Conservation (phyloP, 1,140 invertebrate species). For the Pinna nobilis region DNA sequence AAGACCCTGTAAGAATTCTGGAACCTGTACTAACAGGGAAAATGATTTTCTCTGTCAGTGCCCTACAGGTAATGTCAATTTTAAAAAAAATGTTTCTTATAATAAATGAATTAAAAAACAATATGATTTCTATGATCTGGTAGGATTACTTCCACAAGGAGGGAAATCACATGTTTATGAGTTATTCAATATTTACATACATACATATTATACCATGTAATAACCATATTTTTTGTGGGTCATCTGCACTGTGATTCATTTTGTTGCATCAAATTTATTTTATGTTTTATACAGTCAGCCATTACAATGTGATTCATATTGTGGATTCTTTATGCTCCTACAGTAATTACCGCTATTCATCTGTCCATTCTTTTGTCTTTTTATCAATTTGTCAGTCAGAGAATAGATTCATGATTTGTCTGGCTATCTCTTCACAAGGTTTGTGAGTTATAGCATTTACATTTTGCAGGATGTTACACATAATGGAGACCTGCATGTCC, state of each 20-base stretch:
- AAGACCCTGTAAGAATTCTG: slow-evolving; percentile 88
- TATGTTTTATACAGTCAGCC: background rate
- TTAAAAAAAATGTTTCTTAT: background rate
- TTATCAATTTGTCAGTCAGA: background rate
- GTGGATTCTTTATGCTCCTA: background rate
- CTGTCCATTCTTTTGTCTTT: background rate
- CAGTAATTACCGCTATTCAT: background rate
- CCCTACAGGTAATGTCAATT: slow-evolving; percentile 27
- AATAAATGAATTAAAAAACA: background rate
- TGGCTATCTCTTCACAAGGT: too few species aligned
- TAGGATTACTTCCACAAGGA: background rate
- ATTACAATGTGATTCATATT: background rate
- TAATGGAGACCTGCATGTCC: too few species aligned
- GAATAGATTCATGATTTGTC: background rate
- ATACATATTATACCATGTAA: background rate
- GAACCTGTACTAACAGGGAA: slow-evolving; percentile 73
- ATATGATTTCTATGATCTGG: background rate
- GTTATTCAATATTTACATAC: background rate
- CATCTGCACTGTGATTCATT: too few species aligned
- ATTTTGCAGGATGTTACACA: too few species aligned
- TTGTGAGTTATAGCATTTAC: too few species aligned
- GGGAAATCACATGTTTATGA: background rate
- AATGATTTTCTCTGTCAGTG: slow-evolving; percentile 60
- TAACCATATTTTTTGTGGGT: background rate
- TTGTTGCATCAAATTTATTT: too few species aligned